These are phyloP conservation scores for Patiria pectinifera DNA, from an alignment of 53 echinoderm and acorn worm species.

Conservation along the genomic window DNA sequence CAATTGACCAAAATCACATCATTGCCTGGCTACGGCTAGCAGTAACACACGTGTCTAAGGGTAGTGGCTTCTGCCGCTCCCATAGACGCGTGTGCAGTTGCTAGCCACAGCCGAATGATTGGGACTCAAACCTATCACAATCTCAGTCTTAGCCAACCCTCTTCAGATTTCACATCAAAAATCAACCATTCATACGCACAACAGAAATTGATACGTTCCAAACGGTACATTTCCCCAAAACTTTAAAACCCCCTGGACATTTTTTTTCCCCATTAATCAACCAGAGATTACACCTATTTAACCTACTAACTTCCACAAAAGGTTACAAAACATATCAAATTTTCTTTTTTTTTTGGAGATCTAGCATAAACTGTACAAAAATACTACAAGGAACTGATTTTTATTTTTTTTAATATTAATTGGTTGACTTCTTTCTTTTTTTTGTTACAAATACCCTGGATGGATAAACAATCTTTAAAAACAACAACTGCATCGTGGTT, in stretches of 20 bases:
- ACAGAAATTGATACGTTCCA: too few species aligned
- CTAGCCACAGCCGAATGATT: too few species aligned
- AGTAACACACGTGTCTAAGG: too few species aligned
- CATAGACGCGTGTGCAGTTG: too few species aligned
- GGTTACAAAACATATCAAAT: neutral
- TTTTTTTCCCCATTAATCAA: neutral
- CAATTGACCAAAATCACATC: too few species aligned
- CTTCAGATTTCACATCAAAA: too few species aligned
- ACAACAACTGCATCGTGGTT: neutral
- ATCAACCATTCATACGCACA: too few species aligned
- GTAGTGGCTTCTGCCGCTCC: too few species aligned
- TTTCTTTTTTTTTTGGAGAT: neutral
- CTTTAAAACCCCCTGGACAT: neutral
- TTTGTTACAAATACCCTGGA: conserved; percentile 23
- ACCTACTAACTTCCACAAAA: neutral
- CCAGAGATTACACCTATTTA: neutral
- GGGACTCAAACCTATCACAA: too few species aligned
- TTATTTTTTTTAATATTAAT: neutral
- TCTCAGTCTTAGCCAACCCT: too few species aligned
- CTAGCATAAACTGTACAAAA: conserved; percentile 27
- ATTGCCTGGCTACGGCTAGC: too few species aligned
- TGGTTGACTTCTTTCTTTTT: neutral
- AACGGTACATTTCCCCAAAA: neutral
- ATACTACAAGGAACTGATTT: conserved; percentile 30
- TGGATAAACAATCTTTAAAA: neutral